A percentile compares a stretch with the other conserved stretches of the same genome.
These are phyloP conservation scores for Calcarius lapponicus DNA, from an alignment of 2,797 vertebrate species.

Conservation along the genomic window DNA sequence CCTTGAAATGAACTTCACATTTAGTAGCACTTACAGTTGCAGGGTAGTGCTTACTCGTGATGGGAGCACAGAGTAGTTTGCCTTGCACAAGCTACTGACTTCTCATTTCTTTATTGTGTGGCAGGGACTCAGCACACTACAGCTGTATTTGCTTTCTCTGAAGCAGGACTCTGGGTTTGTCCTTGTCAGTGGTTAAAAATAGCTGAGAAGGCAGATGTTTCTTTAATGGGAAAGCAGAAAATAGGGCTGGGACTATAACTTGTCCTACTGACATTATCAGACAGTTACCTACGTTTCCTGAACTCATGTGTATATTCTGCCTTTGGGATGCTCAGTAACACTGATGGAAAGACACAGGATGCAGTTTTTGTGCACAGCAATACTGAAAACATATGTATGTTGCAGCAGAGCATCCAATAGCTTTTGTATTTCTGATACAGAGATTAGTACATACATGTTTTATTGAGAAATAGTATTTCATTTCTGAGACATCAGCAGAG, in stretches of 20 bases:
- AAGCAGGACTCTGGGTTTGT: not conserved
- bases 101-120: not conserved
- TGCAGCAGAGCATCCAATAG: not conserved
- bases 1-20: not conserved
- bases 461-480: not conserved
- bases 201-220: not conserved
- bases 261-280: not conserved
- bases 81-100: not conserved
- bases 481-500: not conserved
- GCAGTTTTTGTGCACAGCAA: not conserved
- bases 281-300: not conserved
- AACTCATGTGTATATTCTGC: not conserved
- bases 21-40: not conserved
- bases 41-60: not conserved
- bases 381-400: not conserved
- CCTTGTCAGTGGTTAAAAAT: not conserved
- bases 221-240: not conserved
- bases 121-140: not conserved
- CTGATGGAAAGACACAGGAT: rapidly evolving
- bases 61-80: not conserved
- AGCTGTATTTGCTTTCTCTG: not conserved
- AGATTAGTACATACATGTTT: not conserved
- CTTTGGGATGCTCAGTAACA: not conserved
- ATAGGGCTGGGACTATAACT: not conserved
- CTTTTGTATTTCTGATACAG: not conserved